A percentile compares a stretch with the other conserved stretches of the same genome.
These are phyloP conservation scores for Artibeus lituratus DNA, from an alignment of 2,797 vertebrate genomes.

Conservation along the genomic window DNA sequence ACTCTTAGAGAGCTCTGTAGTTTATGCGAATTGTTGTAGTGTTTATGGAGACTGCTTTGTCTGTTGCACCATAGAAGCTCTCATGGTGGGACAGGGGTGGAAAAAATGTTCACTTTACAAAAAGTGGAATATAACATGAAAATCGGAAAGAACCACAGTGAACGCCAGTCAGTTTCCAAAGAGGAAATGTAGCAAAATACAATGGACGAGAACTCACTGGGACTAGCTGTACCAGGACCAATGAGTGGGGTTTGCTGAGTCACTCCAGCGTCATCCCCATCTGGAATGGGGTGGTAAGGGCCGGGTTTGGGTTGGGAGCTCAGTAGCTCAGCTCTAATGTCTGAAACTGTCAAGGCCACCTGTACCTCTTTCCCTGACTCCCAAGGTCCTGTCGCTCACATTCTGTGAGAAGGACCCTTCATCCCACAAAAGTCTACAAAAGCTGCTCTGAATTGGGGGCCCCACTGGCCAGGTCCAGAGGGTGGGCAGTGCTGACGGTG, in stretches of 20 bases:
- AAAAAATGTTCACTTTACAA: background rate
- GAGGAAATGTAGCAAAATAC: slow-evolving; percentile 66
- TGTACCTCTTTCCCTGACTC: background rate
- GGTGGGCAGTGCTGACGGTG: slow-evolving; percentile 5
- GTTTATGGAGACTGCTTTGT: background rate
- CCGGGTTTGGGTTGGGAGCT: background rate
- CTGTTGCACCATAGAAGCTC: background rate
- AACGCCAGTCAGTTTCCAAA: slow-evolving; percentile 73
- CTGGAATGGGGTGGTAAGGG: background rate
- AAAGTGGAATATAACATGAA: background rate
- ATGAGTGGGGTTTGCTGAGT: background rate
- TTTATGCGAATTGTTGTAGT: background rate
- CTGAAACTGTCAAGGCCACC: background rate
- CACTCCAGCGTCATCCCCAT: fast-evolving
- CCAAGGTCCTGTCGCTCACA: background rate
- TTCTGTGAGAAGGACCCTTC: background rate
- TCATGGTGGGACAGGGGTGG: background rate
- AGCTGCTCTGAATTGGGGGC: background rate
- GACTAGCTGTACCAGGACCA: background rate
- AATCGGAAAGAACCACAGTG: slow-evolving; percentile 41
- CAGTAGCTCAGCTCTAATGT: background rate
- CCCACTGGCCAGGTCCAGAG: background rate
- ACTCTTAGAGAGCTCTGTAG: background rate
- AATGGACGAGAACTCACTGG: background rate
- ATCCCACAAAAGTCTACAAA: background rate